These are phyloP conservation scores for Ptychodera flava DNA, from an alignment of 35 echinoderm and acorn worm species.

Conservation along the genomic window DNA sequence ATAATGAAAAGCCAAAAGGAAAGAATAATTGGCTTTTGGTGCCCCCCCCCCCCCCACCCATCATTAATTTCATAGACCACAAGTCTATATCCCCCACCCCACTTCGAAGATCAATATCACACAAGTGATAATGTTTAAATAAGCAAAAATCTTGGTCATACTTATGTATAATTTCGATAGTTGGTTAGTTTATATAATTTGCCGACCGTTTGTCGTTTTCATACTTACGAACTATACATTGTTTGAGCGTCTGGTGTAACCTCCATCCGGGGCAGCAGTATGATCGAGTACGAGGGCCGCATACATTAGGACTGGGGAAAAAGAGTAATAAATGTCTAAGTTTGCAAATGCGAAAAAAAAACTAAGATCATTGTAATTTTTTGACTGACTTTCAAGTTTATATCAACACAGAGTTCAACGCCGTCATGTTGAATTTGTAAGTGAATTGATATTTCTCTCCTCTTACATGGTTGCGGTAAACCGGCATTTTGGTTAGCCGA, in stretches of 20 bases:
- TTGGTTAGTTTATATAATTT: neutral
- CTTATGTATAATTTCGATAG: neutral
- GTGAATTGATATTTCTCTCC: neutral
- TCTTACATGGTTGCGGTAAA: neutral
- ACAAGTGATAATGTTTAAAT: too few species aligned
- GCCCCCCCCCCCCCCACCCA: neutral
- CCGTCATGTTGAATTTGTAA: neutral
- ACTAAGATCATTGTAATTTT: neutral
- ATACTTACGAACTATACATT: neutral
- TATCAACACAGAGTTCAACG: neutral
- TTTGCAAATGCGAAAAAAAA: neutral
- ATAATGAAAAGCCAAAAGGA: too few species aligned
- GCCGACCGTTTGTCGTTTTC: neutral
- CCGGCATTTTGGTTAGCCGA: neutral
- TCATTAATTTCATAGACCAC: neutral
- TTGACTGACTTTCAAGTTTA: neutral
- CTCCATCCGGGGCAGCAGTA: neutral
- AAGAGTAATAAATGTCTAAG: too few species aligned
- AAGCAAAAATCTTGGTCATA: too few species aligned
- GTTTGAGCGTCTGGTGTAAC: neutral
- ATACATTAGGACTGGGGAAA: neutral
- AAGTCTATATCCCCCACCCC: neutral
- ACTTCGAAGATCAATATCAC: neutral
- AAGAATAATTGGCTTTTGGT: too few species aligned
- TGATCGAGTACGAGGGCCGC: neutral